Evolutionary conservation across 2,113 vertebrate species (phyloP).

Genomic region (Spea bombifrons): DNA sequence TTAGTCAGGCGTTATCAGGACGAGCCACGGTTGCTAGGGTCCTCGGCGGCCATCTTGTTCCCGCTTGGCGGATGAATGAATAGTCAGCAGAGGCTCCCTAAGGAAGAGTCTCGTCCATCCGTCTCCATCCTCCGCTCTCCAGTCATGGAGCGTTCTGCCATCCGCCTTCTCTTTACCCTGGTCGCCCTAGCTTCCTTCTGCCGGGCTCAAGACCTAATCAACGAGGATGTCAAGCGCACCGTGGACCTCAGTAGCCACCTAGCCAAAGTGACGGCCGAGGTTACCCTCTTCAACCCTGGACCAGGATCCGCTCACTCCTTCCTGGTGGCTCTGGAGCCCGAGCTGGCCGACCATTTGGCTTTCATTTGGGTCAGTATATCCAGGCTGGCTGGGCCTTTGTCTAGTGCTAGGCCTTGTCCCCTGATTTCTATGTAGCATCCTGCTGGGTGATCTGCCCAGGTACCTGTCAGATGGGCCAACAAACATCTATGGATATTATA

Average conservation of each 20-base stretch:
- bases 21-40: constrained; percentile 7
- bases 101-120: neutral
- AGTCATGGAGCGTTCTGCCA: constrained; percentile 60
- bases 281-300: constrained; percentile 75
- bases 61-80: constrained; percentile 52
- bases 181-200: constrained; percentile 44
- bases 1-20: neutral
- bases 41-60: constrained; percentile 49
- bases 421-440: too few species aligned
- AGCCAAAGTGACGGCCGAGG: constrained; percentile 85
- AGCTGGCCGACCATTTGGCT: constrained; percentile 78
- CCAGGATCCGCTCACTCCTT: constrained; percentile 68
- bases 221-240: constrained; percentile 87
- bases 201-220: constrained; percentile 62
- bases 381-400: accelerated
- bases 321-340: constrained; percentile 79
- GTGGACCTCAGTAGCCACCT: constrained; percentile 89
- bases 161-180: constrained; percentile 56
- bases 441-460: too few species aligned
- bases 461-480: too few species aligned
- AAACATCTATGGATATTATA: too few species aligned
- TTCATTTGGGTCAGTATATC: constrained; percentile 79
- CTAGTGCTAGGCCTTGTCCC: too few species aligned
- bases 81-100: constrained; percentile 32
- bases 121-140: neutral